Conservation (phyloP, 1,140 invertebrate genomes). For the Amyelois transitella region DNA sequence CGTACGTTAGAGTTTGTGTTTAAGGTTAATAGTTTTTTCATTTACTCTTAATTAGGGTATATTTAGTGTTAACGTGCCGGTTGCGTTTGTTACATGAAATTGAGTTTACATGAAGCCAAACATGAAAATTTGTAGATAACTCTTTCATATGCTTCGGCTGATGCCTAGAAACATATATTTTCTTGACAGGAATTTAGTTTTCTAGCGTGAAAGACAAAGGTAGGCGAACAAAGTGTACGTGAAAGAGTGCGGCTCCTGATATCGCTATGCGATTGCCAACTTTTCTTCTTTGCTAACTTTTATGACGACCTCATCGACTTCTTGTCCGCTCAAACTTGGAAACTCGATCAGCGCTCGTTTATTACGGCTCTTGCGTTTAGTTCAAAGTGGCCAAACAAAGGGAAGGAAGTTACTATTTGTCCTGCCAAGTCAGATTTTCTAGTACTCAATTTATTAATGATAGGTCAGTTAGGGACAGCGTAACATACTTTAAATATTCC, state of each 20-base stretch:
- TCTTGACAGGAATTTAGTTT: too few species aligned
- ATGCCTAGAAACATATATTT: too few species aligned
- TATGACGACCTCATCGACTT: slow-evolving; percentile 10
- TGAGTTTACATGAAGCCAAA: neutral
- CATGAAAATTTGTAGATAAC: neutral
- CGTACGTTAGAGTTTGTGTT: slow-evolving; percentile 8
- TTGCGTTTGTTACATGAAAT: neutral
- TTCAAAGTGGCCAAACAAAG: neutral
- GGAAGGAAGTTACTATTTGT: neutral
- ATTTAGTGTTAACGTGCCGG: neutral
- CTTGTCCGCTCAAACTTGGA: slow-evolving; percentile 6
- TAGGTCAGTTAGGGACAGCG: too few species aligned
- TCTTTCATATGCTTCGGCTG: neutral
- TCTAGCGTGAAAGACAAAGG: too few species aligned
- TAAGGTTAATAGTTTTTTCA: slow-evolving; percentile 19
- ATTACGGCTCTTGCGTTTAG: neutral
- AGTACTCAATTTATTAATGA: too few species aligned
- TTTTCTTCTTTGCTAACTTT: slow-evolving; percentile 17
- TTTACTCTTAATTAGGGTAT: slow-evolving; percentile 8
- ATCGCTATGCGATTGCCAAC: neutral
- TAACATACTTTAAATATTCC: too few species aligned
- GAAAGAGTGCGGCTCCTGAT: neutral
- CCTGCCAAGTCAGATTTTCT: neutral
- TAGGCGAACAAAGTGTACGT: neutral
- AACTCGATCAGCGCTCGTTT: slow-evolving; percentile 8